Evolutionary conservation across 2,113 vertebrate genomes (phyloP).

Genomic region (Toxostoma redivivum): DNA sequence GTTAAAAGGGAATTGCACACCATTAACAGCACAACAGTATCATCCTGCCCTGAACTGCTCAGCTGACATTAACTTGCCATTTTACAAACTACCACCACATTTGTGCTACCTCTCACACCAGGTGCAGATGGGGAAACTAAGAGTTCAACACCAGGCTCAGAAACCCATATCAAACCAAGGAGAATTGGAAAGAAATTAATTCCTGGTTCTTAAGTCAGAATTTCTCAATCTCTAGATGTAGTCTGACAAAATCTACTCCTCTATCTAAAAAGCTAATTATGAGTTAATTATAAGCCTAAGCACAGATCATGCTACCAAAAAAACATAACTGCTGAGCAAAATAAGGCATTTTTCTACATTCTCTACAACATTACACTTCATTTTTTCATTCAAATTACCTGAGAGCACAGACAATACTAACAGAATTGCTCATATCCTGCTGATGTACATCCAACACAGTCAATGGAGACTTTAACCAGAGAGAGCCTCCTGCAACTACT

Average conservation of each 20-base stretch:
- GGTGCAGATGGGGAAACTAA: background rate
- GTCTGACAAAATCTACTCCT: background rate
- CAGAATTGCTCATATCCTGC: background rate
- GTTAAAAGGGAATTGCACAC: background rate
- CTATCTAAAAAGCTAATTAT: background rate
- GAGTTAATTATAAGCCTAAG: background rate
- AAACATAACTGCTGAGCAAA: background rate
- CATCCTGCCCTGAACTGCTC: rapidly evolving
- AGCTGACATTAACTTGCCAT: rapidly evolving
- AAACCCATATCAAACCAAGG: background rate
- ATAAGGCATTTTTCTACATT: background rate
- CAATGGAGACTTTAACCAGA: background rate
- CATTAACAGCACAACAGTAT: background rate
- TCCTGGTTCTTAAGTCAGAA: background rate
- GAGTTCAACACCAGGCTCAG: background rate
- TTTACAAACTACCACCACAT: background rate
- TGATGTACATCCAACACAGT: background rate
- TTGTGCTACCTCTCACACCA: background rate
- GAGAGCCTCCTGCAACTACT: background rate
- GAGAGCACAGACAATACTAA: background rate
- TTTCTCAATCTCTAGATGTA: background rate
- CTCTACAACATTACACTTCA: background rate
- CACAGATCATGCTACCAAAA: background rate
- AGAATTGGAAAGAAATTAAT: background rate
- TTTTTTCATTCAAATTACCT: background rate